Percentiles rank a stretch among this genome's conserved stretches.
These are phyloP conservation scores for Melangyna quadrimaculata DNA, from an alignment of 2,888 invertebrate genomes.

Conservation along the genomic window DNA sequence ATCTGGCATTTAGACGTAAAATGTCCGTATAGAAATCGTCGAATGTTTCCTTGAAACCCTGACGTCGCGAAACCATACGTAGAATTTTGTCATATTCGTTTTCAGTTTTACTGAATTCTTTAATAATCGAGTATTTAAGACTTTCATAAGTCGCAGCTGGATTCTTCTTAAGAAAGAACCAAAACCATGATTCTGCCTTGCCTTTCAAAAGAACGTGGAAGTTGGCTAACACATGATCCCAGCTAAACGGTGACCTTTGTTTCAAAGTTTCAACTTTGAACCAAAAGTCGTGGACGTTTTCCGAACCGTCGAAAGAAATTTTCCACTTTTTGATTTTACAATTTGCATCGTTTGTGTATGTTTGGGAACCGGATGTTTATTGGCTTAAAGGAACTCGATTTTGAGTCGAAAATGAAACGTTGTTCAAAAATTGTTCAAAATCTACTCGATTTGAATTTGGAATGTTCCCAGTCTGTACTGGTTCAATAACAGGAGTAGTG, in stretches of 20 bases:
- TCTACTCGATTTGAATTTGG: not conserved
- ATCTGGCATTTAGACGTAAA: not conserved
- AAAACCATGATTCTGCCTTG: not conserved
- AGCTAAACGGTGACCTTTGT: not conserved
- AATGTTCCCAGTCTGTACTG: not conserved
- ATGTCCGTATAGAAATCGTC: not conserved
- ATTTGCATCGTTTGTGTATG: not conserved
- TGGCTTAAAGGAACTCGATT: not conserved
- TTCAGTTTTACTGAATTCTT: not conserved
- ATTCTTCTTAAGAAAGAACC: not conserved
- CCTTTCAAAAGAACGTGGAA: slow-evolving; percentile 6
- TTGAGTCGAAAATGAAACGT: not conserved
- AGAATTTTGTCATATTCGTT: not conserved
- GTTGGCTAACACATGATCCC: not conserved
- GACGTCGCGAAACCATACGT: not conserved
- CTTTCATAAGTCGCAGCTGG: not conserved
- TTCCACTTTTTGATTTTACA: slow-evolving; percentile 5
- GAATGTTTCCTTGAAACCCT: not conserved
- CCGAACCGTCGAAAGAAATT: not conserved
- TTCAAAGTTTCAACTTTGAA: slow-evolving; percentile 8
- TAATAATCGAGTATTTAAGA: not conserved
- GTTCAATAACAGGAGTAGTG: not conserved
- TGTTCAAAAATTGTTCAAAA: not conserved
- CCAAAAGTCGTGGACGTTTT: not conserved
- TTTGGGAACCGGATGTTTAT: not conserved